Conservation (phyloP, 2,888 invertebrate genomes). For the Yponomeuta sedellus region DNA sequence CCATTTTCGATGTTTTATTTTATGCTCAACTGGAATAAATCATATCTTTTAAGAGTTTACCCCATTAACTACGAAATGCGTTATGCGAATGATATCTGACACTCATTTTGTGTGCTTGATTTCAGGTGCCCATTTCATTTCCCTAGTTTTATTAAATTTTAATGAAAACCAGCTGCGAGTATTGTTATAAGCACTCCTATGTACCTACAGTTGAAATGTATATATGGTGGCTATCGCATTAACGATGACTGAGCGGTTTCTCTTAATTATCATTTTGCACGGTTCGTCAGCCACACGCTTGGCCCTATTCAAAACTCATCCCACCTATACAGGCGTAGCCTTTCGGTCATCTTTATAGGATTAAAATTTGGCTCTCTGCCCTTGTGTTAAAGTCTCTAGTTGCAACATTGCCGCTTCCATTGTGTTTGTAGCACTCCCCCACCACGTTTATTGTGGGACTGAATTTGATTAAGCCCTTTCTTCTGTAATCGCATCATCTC, state of each 20-base stretch:
- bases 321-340: background rate
- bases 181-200: constrained; percentile 56
- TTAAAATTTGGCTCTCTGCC: background rate
- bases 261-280: constrained; percentile 75
- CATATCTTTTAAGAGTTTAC: no score
- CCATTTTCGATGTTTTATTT: constrained; percentile 18
- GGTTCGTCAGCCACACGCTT: constrained; percentile 66
- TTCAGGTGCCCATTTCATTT: background rate
- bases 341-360: background rate
- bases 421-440: constrained; percentile 4
- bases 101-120: no score
- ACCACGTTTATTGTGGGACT: constrained; percentile 8
- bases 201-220: constrained; percentile 53
- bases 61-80: no score
- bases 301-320: constrained; percentile 29
- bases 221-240: constrained; percentile 69
- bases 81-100: no score
- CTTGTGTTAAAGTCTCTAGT: constrained; percentile 2
- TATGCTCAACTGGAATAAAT: constrained; percentile 24
- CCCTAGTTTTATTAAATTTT: constrained; percentile 44
- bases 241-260: constrained; percentile 73
- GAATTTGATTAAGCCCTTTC: constrained; percentile 17
- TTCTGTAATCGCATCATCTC: constrained; percentile 10
- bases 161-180: constrained; percentile 58
- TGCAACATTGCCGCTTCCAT: background rate